Evolutionary conservation across 2,113 vertebrate genomes (phyloP).

Genomic region (Hippocampus comes): DNA sequence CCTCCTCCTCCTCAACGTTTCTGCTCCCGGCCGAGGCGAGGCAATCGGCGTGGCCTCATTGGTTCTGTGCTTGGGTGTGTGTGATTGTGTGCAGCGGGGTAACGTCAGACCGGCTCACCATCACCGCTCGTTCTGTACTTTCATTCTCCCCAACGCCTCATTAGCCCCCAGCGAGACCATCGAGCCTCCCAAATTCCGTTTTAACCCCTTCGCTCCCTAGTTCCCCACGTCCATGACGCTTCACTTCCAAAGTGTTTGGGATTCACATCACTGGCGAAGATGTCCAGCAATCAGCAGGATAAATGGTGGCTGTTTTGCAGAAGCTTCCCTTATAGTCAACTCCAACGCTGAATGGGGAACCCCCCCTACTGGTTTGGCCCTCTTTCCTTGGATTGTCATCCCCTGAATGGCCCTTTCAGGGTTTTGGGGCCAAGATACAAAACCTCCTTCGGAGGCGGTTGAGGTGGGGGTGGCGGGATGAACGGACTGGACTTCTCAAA

Average conservation of each 20-base stretch:
- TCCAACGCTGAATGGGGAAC: constrained; percentile 64
- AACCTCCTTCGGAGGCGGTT: constrained; percentile 44
- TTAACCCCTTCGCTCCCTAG: neutral
- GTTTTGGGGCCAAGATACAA: constrained; percentile 59
- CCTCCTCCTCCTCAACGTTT: constrained; percentile 5
- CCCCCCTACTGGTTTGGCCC: constrained; percentile 37
- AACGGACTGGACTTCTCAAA: constrained; percentile 49
- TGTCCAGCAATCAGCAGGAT: constrained; percentile 44
- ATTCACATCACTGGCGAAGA: constrained; percentile 66
- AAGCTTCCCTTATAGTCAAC: constrained; percentile 59
- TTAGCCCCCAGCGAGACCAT: constrained; percentile 66
- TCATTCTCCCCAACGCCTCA: constrained; percentile 63
- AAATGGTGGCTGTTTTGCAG: constrained; percentile 29
- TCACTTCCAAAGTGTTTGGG: constrained; percentile 44
- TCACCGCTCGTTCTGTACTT: constrained; percentile 58
- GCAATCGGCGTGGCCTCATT: constrained; percentile 28
- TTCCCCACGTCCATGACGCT: neutral
- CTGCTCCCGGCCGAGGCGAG: constrained; percentile 27
- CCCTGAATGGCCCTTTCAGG: constrained; percentile 73
- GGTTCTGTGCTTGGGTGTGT: constrained; percentile 55
- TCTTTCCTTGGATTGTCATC: constrained; percentile 64
- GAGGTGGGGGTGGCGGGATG: constrained; percentile 35
- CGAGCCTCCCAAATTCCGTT: constrained; percentile 32
- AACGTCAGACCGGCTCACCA: constrained; percentile 66
- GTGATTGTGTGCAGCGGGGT: constrained; percentile 65